Percentiles rank a stretch among this genome's conserved stretches.
Evolutionary conservation across 2,113 vertebrate species (phyloP).

Genomic region (Nettapus auritus): DNA sequence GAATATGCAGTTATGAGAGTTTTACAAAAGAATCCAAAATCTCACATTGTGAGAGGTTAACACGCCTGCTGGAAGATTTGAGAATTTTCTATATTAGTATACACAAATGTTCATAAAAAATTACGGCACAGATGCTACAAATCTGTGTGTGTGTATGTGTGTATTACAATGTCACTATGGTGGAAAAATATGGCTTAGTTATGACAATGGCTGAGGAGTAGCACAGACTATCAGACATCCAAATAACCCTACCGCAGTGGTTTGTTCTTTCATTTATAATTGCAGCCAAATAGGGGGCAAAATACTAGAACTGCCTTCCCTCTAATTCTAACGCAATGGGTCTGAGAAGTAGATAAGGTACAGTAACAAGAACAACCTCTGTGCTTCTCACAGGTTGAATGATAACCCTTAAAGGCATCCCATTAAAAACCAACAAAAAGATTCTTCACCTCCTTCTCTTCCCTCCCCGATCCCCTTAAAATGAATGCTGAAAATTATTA

Average conservation of each 20-base stretch:
- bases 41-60: neutral
- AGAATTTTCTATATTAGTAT: neutral
- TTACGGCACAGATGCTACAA: constrained; percentile 33
- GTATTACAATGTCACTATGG: neutral
- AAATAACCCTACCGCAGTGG: neutral
- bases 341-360: constrained; percentile 20
- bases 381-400: neutral
- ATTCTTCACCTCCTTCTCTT: neutral
- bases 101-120: neutral
- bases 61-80: neutral
- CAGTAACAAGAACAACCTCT: neutral
- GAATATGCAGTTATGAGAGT: neutral
- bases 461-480: neutral
- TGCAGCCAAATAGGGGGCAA: constrained; percentile 12
- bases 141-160: neutral
- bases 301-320: neutral
- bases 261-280: constrained; percentile 38
- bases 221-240: neutral
- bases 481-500: constrained; percentile 32
- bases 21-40: constrained; percentile 14
- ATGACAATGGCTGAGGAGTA: neutral
- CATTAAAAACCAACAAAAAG: constrained; percentile 34
- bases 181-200: constrained; percentile 23
- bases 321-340: neutral
- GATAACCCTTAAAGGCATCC: constrained; percentile 35